Evolutionary conservation across 2,797 vertebrate genomes (phyloP).

Genomic region (Helicolenus hilgendorfi): DNA sequence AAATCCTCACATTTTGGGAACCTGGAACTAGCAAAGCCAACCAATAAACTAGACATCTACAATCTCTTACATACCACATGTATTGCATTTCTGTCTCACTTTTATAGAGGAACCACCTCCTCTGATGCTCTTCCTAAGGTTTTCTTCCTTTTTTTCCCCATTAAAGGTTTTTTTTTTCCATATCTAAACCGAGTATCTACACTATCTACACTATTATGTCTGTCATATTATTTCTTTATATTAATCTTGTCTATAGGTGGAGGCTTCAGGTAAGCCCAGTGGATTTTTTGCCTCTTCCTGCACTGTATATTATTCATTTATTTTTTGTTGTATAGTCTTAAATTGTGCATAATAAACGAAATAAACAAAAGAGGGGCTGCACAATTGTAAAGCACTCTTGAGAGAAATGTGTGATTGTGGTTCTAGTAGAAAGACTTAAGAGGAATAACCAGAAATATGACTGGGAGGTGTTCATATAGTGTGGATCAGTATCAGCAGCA

Average conservation of each 20-base stretch:
- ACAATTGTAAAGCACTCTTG: neutral
- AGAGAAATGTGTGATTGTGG: neutral
- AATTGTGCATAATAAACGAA: too few species aligned
- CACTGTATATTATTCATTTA: too few species aligned
- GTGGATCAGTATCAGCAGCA: neutral
- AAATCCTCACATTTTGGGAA: neutral
- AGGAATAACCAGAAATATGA: too few species aligned
- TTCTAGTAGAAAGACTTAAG: too few species aligned
- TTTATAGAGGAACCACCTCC: neutral
- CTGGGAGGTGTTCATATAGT: neutral
- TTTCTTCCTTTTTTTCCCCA: neutral
- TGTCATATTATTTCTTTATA: too few species aligned
- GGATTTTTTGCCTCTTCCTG: too few species aligned
- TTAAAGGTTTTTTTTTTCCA: neutral
- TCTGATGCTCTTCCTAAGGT: neutral
- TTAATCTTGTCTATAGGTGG: too few species aligned
- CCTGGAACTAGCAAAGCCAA: neutral
- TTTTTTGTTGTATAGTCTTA: too few species aligned
- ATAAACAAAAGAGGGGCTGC: neutral
- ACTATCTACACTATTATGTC: too few species aligned
- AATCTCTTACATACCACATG: neutral
- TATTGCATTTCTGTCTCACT: neutral
- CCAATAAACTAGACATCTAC: neutral
- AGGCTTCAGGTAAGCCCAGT: too few species aligned
- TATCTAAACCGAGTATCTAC: neutral